Evolutionary conservation across 2,888 invertebrate genomes (phyloP).

Genomic region (Megaustenia siamemsis): DNA sequence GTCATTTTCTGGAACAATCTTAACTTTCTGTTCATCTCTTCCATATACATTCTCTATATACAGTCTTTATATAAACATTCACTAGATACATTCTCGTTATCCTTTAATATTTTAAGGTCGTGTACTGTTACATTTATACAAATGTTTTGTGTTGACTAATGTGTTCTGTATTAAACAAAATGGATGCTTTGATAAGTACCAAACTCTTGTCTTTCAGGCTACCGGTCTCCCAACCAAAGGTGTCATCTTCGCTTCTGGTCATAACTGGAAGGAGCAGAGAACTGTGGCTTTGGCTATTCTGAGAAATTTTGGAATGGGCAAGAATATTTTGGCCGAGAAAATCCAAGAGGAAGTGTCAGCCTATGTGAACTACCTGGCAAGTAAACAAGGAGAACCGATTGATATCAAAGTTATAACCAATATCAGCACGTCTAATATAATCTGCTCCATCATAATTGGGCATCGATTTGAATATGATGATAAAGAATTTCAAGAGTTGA

Average conservation of each 20-base stretch:
- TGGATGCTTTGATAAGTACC: no score
- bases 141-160: no score
- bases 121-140: no score
- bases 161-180: no score
- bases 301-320: background rate
- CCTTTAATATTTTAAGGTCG: no score
- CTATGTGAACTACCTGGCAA: background rate
- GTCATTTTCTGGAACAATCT: no score
- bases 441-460: background rate
- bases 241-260: background rate
- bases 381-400: background rate
- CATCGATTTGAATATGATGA: slow-evolving; percentile 2
- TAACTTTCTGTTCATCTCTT: no score
- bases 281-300: background rate
- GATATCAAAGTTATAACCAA: background rate
- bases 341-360: background rate
- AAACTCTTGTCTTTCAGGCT: no score
- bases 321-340: background rate
- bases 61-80: no score
- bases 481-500: background rate
- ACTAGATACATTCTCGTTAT: no score
- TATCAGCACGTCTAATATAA: background rate
- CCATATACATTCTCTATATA: no score
- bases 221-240: no score
- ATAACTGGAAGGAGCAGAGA: background rate